A percentile compares a stretch with the other conserved stretches of the same genome.
Evolutionary conservation across 2,888 invertebrate genomes (phyloP).

Genomic region (Dusona sp.): DNA sequence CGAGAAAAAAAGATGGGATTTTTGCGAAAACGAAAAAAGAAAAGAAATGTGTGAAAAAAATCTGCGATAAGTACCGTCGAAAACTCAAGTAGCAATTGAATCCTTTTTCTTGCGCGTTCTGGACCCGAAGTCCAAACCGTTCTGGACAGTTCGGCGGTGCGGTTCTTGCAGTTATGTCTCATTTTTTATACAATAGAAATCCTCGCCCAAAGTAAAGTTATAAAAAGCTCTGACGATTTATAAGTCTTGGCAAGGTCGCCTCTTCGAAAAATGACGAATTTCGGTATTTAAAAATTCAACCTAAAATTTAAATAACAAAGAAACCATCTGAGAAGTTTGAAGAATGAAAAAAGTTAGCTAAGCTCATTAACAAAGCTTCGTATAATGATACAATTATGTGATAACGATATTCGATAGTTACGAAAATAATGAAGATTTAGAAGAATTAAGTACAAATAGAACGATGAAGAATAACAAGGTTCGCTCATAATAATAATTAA

Average conservation of each 20-base stretch:
- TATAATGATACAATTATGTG: constrained; percentile 7
- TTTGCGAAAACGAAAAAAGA: too few species aligned
- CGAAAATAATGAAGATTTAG: constrained; percentile 71
- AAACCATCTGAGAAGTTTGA: constrained; percentile 7
- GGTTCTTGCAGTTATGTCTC: too few species aligned
- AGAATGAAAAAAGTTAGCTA: background rate
- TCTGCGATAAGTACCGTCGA: too few species aligned
- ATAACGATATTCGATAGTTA: constrained; percentile 70
- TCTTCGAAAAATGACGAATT: background rate
- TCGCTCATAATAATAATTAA: constrained; percentile 43
- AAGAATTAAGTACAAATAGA: constrained; percentile 77
- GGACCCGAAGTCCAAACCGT: too few species aligned
- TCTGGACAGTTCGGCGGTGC: too few species aligned
- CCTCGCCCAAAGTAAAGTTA: too few species aligned
- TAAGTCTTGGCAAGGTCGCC: background rate
- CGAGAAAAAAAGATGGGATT: too few species aligned
- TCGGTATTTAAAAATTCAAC: background rate
- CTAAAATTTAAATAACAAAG: background rate
- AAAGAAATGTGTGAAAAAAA: too few species aligned
- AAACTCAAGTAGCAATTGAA: too few species aligned
- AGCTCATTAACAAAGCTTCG: constrained; percentile 33
- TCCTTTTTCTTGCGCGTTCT: too few species aligned
- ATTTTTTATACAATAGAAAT: too few species aligned
- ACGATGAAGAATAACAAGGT: constrained; percentile 51
- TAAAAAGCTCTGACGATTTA: too few species aligned